phyloP scores from a whole-genome alignment of 2,113 vertebrate genomes.

The Thomomys bottae region DNA sequence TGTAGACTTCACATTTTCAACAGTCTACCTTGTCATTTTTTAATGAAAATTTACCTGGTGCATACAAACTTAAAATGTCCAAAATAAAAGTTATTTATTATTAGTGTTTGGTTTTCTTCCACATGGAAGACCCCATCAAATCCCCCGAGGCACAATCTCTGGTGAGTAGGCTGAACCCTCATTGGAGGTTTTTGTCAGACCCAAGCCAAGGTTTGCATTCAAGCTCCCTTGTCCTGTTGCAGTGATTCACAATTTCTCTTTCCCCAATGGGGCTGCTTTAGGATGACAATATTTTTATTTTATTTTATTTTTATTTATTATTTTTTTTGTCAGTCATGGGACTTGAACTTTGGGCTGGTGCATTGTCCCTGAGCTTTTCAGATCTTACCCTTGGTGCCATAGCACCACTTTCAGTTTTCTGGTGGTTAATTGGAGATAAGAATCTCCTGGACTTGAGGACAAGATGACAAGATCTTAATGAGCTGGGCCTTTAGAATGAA shows the following conservation, averaged over 20 bases:
- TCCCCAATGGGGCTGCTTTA: neutral
- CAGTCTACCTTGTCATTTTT: neutral
- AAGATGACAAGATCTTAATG: neutral
- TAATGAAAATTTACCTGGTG: neutral
- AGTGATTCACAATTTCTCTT: neutral
- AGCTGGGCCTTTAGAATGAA: neutral
- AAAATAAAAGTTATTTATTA: neutral
- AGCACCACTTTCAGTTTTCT: too few relatives aligned
- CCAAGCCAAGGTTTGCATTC: neutral
- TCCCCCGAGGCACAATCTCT: neutral
- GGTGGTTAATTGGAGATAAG: too few relatives aligned
- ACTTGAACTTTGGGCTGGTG: too few relatives aligned
- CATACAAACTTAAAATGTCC: neutral
- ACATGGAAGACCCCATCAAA: neutral
- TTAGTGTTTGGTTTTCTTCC: neutral
- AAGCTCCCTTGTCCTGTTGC: neutral
- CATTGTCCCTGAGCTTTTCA: too few relatives aligned
- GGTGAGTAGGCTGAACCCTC: neutral
- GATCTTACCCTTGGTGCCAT: too few relatives aligned
- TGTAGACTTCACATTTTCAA: conserved; percentile 18
- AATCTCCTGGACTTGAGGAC: too few relatives aligned
- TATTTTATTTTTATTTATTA: too few relatives aligned
- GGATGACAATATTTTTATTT: neutral
- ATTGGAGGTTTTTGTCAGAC: neutral
- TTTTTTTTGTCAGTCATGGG: too few relatives aligned